phyloP scores from a whole-genome alignment of 2,888 invertebrate species.

The Cryptus armator region DNA sequence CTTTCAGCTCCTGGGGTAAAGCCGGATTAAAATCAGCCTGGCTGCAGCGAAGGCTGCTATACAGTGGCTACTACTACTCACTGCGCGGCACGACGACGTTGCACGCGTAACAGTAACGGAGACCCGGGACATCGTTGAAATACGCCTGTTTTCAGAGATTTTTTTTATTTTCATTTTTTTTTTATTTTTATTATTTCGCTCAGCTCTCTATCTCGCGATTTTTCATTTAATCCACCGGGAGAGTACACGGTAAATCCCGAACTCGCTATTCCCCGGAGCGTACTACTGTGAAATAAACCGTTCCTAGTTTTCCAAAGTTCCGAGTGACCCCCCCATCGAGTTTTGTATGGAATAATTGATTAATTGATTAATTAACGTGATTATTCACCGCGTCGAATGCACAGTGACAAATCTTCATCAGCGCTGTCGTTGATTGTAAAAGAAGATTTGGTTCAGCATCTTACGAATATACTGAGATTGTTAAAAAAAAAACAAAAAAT shows the following conservation, averaged over 20 bases:
- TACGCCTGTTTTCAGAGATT: conserved; percentile 41
- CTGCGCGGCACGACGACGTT: conserved; percentile 42
- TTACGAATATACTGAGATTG: neutral
- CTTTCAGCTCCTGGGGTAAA: conserved; percentile 73
- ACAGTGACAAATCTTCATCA: neutral
- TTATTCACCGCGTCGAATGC: neutral
- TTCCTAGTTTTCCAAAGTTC: neutral
- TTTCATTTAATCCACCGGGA: conserved; percentile 28
- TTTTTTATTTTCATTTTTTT: neutral
- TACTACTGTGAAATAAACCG: conserved; percentile 25
- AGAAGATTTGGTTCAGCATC: neutral
- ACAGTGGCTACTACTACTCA: conserved; percentile 47
- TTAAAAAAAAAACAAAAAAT: neutral
- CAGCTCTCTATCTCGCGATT: conserved; percentile 28
- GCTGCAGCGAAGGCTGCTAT: conserved; percentile 59
- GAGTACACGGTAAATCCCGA: conserved; percentile 32
- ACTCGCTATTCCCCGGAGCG: conserved; percentile 18
- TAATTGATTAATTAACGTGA: conserved; percentile 19
- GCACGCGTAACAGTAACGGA: conserved; percentile 22
- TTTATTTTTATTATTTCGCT: conserved; percentile 4
- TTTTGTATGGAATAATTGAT: conserved; percentile 20
- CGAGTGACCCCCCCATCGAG: neutral
- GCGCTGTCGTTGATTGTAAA: neutral
- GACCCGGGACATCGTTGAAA: conserved; percentile 29
- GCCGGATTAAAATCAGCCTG: conserved; percentile 77